Base-by-base conservation (phyloP, 1,140 invertebrate species). In the Conus ventricosus region DNA sequence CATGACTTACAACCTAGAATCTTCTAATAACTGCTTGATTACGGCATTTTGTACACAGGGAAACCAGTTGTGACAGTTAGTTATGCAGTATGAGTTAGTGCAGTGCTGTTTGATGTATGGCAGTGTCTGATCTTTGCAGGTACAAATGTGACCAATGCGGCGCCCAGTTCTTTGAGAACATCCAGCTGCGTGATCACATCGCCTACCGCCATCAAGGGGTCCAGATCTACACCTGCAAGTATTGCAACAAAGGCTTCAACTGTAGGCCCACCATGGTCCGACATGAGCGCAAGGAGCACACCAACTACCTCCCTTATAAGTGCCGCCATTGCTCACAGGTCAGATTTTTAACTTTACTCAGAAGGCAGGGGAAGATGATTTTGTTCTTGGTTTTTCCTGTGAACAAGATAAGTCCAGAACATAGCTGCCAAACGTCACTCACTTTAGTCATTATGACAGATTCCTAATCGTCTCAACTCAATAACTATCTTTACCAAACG, bases 251-350 rank as follows among this genome's bases (percentile, higher is more conserved):
- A 39, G 82, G 82, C 8, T 90, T 90, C 67, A n/a, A 83, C 55
- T 85, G 84, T 75, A 53, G 76, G 8, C 87, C 86, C 20, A n/a
- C n/a, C n/a, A 83, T 90, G 81, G 84, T 90, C 17, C 80, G 83
- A 55, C 89, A 90, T 63, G 55, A 88, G 57, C 82, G 87, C 8
- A 90, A 88, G 23, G 92, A 91, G 89, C 89, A 89, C 82, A n/a
- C 87, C 63, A 86, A 86, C 17, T 86, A 87, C 85, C 85, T 83
- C 23, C 89, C 89, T 10, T 87, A 89, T 67, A 84, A 76, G n/a
- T 90, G 89, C 80, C 75, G 75, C 17, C 83, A 84, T 54, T 90
- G 89, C 75, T 75, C 67, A 11, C 67, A 97, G 80, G 88, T 85
- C 75, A 84, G 71, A 25, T 20, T 2, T 15, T 39, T 39, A 71